Conservation (phyloP, 2,888 invertebrate genomes). For the Stenurella melanura region DNA sequence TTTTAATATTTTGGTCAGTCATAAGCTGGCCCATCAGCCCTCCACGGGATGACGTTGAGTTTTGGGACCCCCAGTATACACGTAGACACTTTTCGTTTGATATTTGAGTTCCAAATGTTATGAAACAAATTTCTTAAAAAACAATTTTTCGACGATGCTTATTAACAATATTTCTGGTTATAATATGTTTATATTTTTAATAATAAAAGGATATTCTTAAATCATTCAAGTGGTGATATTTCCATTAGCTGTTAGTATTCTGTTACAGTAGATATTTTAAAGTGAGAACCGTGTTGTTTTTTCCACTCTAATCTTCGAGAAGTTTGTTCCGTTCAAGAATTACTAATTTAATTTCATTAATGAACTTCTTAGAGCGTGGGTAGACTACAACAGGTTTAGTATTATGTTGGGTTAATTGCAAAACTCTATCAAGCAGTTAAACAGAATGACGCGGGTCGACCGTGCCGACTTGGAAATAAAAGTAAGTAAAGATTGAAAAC, state of each 20-base stretch:
- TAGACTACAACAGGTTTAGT: conserved; percentile 4
- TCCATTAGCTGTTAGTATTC: neutral
- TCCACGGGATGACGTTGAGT: no score
- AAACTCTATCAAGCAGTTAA: neutral
- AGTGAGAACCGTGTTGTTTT: neutral
- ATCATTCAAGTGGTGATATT: neutral
- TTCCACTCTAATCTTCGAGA: conserved; percentile 2
- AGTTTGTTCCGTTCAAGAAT: conserved; percentile 7
- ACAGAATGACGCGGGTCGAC: neutral
- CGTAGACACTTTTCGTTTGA: no score
- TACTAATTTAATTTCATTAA: conserved; percentile 7
- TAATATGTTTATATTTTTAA: no score
- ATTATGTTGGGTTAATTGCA: neutral
- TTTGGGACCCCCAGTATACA: no score
- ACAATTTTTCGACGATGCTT: no score
- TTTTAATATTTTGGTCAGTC: no score
- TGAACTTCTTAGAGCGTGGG: neutral
- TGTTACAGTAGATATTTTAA: neutral
- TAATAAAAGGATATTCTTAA: neutral
- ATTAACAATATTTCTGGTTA: no score
- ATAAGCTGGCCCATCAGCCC: no score
- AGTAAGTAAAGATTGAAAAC: neutral
- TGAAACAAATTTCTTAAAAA: no score
- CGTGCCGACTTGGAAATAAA: neutral
- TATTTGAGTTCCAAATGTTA: no score